These are phyloP conservation scores for Periophthalmodon schlosseri DNA, from an alignment of 2,113 vertebrate genomes.

Conservation along the genomic window DNA sequence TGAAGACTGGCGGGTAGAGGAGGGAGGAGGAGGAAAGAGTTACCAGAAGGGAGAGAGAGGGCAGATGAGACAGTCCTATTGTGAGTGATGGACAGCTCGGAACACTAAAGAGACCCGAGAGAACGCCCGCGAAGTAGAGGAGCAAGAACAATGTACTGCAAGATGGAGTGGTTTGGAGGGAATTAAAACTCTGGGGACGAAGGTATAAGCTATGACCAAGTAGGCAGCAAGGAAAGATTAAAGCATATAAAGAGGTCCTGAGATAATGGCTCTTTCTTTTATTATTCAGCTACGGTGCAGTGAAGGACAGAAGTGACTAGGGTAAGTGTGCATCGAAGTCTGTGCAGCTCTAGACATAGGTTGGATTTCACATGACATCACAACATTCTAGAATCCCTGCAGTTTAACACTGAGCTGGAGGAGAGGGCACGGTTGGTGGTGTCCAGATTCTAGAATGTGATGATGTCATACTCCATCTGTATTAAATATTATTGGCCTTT, in stretches of 20 bases:
- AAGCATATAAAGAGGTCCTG: conserved; percentile 36
- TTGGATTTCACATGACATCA: too few species aligned
- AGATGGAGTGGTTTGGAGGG: conserved; percentile 19
- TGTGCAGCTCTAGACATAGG: neutral
- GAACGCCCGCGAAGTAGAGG: conserved; percentile 8
- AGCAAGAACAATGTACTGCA: conserved; percentile 13
- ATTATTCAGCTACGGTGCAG: conserved; percentile 55
- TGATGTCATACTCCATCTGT: too few species aligned
- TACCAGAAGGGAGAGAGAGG: conserved; percentile 26
- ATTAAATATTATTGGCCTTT: too few species aligned
- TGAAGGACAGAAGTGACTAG: conserved; percentile 58
- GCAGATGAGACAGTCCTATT: conserved; percentile 22
- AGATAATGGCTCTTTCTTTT: conserved; percentile 52
- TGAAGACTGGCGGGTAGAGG: conserved; percentile 27
- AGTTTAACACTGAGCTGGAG: too few species aligned
- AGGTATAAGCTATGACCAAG: conserved; percentile 29
- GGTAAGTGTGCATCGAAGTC: neutral
- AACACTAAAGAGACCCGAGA: conserved; percentile 33
- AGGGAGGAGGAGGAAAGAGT: neutral
- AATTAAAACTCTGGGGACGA: conserved; percentile 24
- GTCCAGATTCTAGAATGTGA: too few species aligned
- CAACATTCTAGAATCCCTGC: too few species aligned
- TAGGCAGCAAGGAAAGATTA: conserved; percentile 47
- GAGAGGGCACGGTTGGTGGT: too few species aligned
- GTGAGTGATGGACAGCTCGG: conserved; percentile 41